A percentile compares a stretch with the other conserved stretches of the same genome.
phyloP scores from a whole-genome alignment of 1,140 invertebrate genomes.

The Papilio polyxenes region DNA sequence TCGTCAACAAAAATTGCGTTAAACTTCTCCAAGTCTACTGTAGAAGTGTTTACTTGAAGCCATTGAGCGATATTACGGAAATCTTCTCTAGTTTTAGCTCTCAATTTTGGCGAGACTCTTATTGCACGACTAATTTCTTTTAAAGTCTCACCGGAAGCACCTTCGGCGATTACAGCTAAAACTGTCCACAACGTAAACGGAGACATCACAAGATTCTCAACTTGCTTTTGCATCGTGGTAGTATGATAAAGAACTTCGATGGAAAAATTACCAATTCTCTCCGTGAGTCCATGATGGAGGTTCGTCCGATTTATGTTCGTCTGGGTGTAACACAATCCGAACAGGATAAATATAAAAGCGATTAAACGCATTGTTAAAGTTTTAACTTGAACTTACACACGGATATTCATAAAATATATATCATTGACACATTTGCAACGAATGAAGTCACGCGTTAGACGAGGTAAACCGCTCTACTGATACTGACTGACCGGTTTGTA shows the following conservation, averaged over 20 bases:
- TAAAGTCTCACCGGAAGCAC: conserved; percentile 68
- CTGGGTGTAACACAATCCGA: conserved; percentile 26
- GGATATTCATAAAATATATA: conserved; percentile 14
- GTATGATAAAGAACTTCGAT: conserved; percentile 68
- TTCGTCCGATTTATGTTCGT: conserved; percentile 7
- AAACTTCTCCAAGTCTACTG: conserved; percentile 64
- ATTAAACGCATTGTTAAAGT: conserved; percentile 32
- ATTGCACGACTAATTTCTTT: conserved; percentile 66
- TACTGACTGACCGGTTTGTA: conserved; percentile 18
- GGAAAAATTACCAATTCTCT: conserved; percentile 74
- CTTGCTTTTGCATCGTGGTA: conserved; percentile 47
- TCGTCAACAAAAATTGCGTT: conserved; percentile 67
- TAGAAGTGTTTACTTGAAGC: conserved; percentile 69
- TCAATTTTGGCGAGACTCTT: conserved; percentile 56
- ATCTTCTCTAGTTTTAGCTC: conserved; percentile 55
- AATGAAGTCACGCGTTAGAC: not conserved
- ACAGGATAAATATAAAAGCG: not conserved
- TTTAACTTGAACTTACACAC: conserved; percentile 22
- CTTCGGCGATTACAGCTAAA: conserved; percentile 77
- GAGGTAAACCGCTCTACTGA: conserved; percentile 23
- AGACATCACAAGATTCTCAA: conserved; percentile 70
- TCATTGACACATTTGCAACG: conserved; percentile 12
- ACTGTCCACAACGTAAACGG: conserved; percentile 80
- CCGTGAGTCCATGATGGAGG: conserved; percentile 56
- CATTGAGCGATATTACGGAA: conserved; percentile 64